Evolutionary conservation across 2,113 vertebrate species (phyloP).

Genomic region (Oreotrochilus melanogaster): DNA sequence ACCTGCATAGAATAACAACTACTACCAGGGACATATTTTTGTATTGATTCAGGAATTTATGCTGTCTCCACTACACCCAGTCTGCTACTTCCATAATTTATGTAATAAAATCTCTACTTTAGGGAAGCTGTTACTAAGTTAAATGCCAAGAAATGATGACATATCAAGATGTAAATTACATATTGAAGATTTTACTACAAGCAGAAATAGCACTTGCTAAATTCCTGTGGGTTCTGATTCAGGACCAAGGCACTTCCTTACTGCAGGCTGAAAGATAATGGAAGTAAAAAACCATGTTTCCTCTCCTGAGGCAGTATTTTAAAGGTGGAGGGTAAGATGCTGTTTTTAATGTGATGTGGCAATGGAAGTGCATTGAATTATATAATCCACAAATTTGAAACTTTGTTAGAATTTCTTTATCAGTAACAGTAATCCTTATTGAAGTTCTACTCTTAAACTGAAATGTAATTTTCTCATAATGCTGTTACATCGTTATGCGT

Average conservation of each 20-base stretch:
- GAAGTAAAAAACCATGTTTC: background rate
- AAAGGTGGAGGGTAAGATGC: background rate
- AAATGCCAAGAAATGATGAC: constrained; percentile 69
- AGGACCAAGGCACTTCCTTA: constrained; percentile 43
- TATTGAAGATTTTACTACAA: constrained; percentile 58
- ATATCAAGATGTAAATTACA: constrained; percentile 63
- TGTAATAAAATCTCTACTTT: constrained; percentile 56
- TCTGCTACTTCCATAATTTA: constrained; percentile 54
- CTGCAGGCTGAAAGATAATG: constrained; percentile 40
- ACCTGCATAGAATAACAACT: constrained; percentile 64
- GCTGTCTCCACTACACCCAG: background rate
- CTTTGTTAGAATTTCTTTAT: background rate
- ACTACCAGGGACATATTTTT: constrained; percentile 38
- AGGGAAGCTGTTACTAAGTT: constrained; percentile 56
- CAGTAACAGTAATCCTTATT: background rate
- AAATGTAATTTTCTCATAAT: background rate
- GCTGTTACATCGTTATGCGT: background rate
- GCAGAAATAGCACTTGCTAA: constrained; percentile 51
- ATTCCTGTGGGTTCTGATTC: constrained; percentile 59
- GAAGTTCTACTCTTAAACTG: background rate
- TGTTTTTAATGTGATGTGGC: background rate
- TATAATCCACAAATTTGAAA: background rate
- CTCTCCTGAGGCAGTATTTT: background rate
- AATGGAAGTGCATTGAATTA: background rate
- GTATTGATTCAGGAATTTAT: constrained; percentile 65